These are phyloP conservation scores for Ameiurus melas DNA, from an alignment of 2,113 vertebrate genomes.

Conservation along the genomic window DNA sequence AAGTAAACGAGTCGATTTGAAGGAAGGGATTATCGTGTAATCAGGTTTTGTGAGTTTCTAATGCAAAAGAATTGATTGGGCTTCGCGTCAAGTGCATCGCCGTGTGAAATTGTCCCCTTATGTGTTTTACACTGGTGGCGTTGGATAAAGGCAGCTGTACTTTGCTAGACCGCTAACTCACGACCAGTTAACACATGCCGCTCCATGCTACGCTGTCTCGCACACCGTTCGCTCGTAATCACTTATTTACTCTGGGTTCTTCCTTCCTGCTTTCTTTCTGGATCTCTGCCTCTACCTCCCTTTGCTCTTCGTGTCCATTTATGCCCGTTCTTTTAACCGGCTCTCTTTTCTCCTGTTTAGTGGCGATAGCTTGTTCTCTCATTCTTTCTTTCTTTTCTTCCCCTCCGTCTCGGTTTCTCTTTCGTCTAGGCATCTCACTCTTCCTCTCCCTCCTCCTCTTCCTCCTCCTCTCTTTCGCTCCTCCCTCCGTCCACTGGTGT, in stretches of 20 bases:
- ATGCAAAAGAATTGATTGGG: not conserved
- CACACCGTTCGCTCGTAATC: not conserved
- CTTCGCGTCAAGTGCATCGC: not conserved
- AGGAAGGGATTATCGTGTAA: not conserved
- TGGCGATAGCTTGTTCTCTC: conserved; percentile 40
- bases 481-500: conserved; percentile 61
- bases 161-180: not conserved
- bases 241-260: not conserved
- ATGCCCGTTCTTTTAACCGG: conserved; percentile 9
- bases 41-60: not conserved
- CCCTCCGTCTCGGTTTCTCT: conserved; percentile 31
- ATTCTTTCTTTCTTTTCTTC: conserved; percentile 40
- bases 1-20: not conserved
- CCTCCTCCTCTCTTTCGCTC: conserved; percentile 62
- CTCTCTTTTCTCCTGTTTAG: conserved; percentile 22
- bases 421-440: conserved; percentile 45
- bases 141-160: not conserved
- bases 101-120: not conserved
- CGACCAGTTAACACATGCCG: not conserved
- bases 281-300: not conserved
- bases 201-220: not conserved
- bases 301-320: not conserved
- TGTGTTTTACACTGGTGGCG: not conserved
- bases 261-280: not conserved
- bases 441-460: conserved; percentile 67